phyloP scores from a whole-genome alignment of 2,797 vertebrate species.

The Melanotaenia pygmaea region DNA sequence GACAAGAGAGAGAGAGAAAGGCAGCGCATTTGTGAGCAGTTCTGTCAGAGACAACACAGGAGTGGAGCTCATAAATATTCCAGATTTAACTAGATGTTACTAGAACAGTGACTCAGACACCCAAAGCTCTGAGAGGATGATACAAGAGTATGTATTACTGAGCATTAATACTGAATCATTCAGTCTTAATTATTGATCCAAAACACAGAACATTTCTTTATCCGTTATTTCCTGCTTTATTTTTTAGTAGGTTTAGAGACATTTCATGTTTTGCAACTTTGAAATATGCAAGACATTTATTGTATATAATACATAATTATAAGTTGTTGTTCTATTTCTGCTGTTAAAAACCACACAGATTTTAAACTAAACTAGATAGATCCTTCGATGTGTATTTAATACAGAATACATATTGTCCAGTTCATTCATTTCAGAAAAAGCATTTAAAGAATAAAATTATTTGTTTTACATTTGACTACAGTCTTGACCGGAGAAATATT shows the following conservation, averaged over 20 bases:
- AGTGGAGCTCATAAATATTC: slow-evolving; percentile 61
- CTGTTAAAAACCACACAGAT: too few relatives aligned
- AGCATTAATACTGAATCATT: slow-evolving; percentile 21
- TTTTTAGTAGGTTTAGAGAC: too few relatives aligned
- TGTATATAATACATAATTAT: too few relatives aligned
- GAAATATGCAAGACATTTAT: too few relatives aligned
- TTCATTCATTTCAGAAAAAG: background rate
- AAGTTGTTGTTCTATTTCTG: too few relatives aligned
- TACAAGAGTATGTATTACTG: slow-evolving; percentile 23
- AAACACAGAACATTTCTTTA: background rate
- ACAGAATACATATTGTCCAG: background rate
- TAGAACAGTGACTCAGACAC: slow-evolving; percentile 52
- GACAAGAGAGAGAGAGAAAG: slow-evolving; percentile 42
- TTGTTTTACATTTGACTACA: background rate
- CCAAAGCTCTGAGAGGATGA: slow-evolving; percentile 43
- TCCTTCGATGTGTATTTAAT: too few relatives aligned
- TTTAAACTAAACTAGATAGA: too few relatives aligned
- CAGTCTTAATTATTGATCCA: background rate
- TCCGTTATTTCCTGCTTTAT: too few relatives aligned
- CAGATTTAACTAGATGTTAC: slow-evolving; percentile 57
- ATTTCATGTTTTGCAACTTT: too few relatives aligned
- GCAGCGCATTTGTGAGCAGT: slow-evolving; percentile 37
- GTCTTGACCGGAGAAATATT: background rate
- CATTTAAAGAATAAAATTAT: background rate
- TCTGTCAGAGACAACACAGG: slow-evolving; percentile 28